These are phyloP conservation scores for Pteropus rufus DNA, from an alignment of 2,797 vertebrate genomes.

Conservation along the genomic window DNA sequence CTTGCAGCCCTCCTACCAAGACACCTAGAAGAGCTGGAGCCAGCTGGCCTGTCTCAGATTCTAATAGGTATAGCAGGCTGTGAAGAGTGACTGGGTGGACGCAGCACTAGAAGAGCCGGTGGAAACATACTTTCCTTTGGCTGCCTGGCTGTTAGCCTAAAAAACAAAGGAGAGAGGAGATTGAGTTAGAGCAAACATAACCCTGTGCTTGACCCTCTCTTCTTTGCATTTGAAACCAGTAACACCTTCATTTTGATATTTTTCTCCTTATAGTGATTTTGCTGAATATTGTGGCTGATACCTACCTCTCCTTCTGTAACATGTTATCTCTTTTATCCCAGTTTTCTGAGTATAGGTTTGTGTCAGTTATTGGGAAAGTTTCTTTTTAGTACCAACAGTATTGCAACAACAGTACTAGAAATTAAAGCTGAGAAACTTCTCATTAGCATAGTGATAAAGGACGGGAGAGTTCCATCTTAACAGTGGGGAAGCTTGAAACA, in stretches of 20 bases:
- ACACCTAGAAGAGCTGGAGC: neutral
- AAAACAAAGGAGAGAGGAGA: slow-evolving; percentile 41
- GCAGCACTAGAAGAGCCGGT: slow-evolving; percentile 86
- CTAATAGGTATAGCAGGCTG: slow-evolving; percentile 93
- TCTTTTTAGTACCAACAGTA: neutral
- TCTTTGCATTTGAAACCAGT: neutral
- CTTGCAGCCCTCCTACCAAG: neutral
- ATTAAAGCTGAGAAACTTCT: slow-evolving; percentile 24
- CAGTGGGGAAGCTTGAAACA: neutral
- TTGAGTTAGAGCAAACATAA: neutral
- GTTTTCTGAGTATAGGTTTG: neutral
- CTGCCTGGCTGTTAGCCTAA: slow-evolving; percentile 93
- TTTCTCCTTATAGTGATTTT: neutral
- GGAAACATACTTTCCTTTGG: slow-evolving; percentile 92
- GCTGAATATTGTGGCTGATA: neutral
- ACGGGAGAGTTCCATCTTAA: neutral
- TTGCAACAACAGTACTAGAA: neutral
- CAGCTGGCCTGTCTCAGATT: neutral
- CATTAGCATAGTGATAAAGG: neutral
- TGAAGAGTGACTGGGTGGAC: slow-evolving; percentile 92
- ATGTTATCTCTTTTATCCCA: neutral
- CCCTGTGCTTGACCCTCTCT: neutral
- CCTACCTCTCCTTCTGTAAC: neutral
- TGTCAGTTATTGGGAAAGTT: neutral
- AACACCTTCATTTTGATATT: neutral